These are phyloP conservation scores for Myrmecobius fasciatus DNA, from an alignment of 2,113 vertebrate genomes.

Conservation along the genomic window DNA sequence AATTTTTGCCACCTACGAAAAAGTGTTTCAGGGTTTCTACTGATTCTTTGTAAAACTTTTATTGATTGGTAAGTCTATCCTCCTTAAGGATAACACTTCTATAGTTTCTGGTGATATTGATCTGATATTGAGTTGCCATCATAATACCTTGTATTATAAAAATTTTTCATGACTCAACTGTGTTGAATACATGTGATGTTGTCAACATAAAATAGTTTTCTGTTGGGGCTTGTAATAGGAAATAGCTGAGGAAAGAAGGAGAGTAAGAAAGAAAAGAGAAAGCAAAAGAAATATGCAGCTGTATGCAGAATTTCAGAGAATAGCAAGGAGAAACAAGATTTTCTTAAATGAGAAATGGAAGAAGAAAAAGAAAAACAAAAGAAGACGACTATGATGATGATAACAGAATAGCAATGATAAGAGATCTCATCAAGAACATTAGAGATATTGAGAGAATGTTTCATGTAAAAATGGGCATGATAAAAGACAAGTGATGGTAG, in stretches of 20 bases:
- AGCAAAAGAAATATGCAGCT: background rate
- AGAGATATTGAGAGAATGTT: background rate
- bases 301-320: background rate
- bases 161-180: background rate
- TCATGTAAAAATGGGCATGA: background rate
- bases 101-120: background rate
- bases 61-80: background rate
- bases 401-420: background rate
- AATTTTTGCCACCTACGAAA: background rate
- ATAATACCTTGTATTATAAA: background rate
- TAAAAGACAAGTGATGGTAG: too few relatives aligned
- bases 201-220: background rate
- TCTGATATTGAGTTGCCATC: background rate
- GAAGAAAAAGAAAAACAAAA: background rate
- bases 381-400: too few relatives aligned
- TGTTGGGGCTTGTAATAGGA: background rate
- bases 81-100: background rate
- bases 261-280: background rate
- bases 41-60: background rate
- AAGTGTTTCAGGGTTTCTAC: background rate
- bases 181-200: background rate
- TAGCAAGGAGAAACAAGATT: background rate
- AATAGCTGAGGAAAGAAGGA: background rate
- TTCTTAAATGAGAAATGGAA: background rate
- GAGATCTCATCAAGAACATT: background rate